These are phyloP conservation scores for Hyla sarda DNA, from an alignment of 2,113 vertebrate species.

Conservation along the genomic window DNA sequence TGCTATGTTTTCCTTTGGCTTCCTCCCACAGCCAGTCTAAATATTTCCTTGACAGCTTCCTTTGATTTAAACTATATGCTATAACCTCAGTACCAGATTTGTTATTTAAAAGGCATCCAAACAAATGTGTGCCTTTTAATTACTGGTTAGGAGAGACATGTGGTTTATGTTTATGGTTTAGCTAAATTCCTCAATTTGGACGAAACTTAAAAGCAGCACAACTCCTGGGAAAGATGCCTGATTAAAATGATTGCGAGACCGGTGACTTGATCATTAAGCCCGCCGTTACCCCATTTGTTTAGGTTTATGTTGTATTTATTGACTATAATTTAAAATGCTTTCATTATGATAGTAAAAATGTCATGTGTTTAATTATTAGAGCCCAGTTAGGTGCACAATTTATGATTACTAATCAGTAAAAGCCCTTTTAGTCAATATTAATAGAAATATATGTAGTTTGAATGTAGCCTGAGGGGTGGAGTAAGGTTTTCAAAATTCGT, in stretches of 20 bases:
- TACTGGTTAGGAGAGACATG: conserved; percentile 52
- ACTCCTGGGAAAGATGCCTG: conserved; percentile 55
- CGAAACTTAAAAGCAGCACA: conserved; percentile 39
- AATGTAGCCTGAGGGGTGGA: neutral
- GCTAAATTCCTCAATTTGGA: conserved; percentile 59
- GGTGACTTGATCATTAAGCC: conserved; percentile 12
- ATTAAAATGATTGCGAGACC: conserved; percentile 49
- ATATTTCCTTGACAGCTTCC: conserved; percentile 57
- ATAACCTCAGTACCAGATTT: conserved; percentile 55
- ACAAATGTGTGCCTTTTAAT: conserved; percentile 55
- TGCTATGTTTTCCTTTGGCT: conserved; percentile 39
- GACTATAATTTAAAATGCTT: conserved; percentile 37
- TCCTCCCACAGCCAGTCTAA: conserved; percentile 53
- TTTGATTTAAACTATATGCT: conserved; percentile 59
- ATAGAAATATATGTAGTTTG: neutral
- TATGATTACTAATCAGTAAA: conserved; percentile 22
- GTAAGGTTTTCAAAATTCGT: neutral
- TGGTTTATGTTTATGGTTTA: conserved; percentile 58
- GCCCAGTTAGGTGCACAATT: conserved; percentile 29
- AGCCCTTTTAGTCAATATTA: neutral
- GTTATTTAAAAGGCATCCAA: conserved; percentile 53
- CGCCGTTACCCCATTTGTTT: neutral
- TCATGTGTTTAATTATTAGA: conserved; percentile 11
- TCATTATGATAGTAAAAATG: conserved; percentile 10
- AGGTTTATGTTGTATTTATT: conserved; percentile 41